Base-by-base conservation (phyloP, 2,113 vertebrate species). In the Passer domesticus region DNA sequence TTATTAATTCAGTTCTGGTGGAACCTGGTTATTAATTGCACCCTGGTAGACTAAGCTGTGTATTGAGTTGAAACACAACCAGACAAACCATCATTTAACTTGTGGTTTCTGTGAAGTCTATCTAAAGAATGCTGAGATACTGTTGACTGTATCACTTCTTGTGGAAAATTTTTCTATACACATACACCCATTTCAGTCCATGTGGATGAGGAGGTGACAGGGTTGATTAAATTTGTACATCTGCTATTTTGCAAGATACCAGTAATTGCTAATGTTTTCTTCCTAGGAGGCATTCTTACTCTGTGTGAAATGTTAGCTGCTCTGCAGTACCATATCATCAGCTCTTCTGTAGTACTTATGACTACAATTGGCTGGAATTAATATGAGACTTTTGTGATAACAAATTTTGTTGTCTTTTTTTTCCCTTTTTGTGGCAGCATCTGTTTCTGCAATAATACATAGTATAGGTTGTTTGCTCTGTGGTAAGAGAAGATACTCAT, bases 361-460 rank as follows among this genome's bases (percentile, higher is more conserved):
- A 18, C 47, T 87, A 59, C 30, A 47, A 5, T 33, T 91, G 43
- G 13, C 23, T 23, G 55, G 21, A 90, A 82, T 83, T 83, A 73
- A 18, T 68, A 10, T 13, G 27, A 50, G 19, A 69, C 11, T 37
- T 63, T 6, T 37, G 16, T 73, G 28, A 35, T 80, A 28, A 68
- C 37, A 69, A 41, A 13, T 46, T 79, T 46, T 52, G 33, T 39
- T 35, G 7, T 39, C 14, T 43, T 4, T 21, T 46, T 22, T 50
- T 8, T 1, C 27, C 31, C 10, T 53, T 75, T 23, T 64, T 86
- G 37, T 92, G 55, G 37, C 37, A 89, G 44, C 24, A 22, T n/a
- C 56, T 89, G 22, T 84, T 96, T 83, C 49, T 94, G 43, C 74
- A 59, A 18, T 94, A 95, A 81, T 88, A 75, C 30, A 10, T 33